Conservation (phyloP, 2,888 invertebrate genomes). For the Drosophila mimica region DNA sequence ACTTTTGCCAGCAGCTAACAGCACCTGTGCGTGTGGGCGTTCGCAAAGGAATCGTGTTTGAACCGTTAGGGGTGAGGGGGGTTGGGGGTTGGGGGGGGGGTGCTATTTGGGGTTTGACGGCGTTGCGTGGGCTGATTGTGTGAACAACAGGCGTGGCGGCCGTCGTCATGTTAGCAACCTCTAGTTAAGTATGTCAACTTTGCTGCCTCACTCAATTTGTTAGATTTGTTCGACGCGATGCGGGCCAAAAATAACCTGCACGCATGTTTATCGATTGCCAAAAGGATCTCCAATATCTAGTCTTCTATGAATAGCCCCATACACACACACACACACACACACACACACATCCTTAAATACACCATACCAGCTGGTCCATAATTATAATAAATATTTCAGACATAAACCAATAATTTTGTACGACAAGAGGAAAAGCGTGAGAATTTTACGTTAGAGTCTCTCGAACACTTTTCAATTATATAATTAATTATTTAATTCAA, state of each 20-base stretch:
- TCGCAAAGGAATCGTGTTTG: constrained; percentile 2
- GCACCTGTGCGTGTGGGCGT: constrained; percentile 53
- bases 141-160: constrained; percentile 11
- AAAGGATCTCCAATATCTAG: constrained; percentile 31
- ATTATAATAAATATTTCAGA: constrained; percentile 75
- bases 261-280: constrained; percentile 52
- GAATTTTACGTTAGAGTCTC: constrained; percentile 62
- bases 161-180: constrained; percentile 45
- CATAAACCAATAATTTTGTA: not conserved
- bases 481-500: constrained; percentile 75
- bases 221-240: constrained; percentile 34
- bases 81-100: not conserved
- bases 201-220: constrained; percentile 66
- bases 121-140: not conserved
- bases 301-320: constrained; percentile 44
- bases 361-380: constrained; percentile 43
- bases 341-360: not conserved
- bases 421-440: constrained; percentile 65
- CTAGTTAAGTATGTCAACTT: constrained; percentile 61
- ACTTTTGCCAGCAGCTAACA: constrained; percentile 46
- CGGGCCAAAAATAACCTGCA: constrained; percentile 44
- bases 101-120: too few relatives aligned
- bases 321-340: not conserved
- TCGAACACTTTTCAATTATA: constrained; percentile 65
- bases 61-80: not conserved